These are phyloP conservation scores for Anodontia alba DNA, from an alignment of 2,888 invertebrate species.

Conservation along the genomic window DNA sequence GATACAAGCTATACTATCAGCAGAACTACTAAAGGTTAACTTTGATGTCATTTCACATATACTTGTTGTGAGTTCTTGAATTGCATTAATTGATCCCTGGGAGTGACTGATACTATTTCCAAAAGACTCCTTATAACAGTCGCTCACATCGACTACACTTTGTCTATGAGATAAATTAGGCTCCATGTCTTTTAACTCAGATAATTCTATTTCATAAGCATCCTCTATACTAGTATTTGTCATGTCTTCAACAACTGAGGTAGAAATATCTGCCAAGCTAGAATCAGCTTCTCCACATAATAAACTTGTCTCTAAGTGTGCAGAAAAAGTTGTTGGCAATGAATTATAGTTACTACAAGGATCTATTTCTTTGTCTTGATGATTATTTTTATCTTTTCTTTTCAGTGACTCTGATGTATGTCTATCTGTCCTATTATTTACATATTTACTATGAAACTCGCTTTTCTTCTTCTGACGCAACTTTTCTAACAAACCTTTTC, in stretches of 20 bases:
- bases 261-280: no score
- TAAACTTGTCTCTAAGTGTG: conserved; percentile 5
- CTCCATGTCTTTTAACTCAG: background rate
- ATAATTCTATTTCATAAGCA: background rate
- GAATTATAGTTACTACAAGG: background rate
- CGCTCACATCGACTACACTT: background rate
- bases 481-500: conserved; percentile 52
- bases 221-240: background rate
- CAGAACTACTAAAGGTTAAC: conserved; percentile 42
- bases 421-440: background rate
- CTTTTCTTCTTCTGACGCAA: conserved; percentile 47
- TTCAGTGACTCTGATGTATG: background rate
- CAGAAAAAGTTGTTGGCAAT: background rate
- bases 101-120: background rate
- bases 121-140: background rate
- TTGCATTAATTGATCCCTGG: conserved; percentile 3
- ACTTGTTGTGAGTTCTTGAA: conserved; percentile 48
- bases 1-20: conserved; percentile 57
- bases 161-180: background rate
- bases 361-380: background rate
- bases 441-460: background rate
- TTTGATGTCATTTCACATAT: conserved; percentile 56
- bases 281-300: background rate
- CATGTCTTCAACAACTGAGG: background rate
- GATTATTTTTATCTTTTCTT: background rate